phyloP scores from a whole-genome alignment of 2,888 invertebrate genomes.

The Diaperis boleti region DNA sequence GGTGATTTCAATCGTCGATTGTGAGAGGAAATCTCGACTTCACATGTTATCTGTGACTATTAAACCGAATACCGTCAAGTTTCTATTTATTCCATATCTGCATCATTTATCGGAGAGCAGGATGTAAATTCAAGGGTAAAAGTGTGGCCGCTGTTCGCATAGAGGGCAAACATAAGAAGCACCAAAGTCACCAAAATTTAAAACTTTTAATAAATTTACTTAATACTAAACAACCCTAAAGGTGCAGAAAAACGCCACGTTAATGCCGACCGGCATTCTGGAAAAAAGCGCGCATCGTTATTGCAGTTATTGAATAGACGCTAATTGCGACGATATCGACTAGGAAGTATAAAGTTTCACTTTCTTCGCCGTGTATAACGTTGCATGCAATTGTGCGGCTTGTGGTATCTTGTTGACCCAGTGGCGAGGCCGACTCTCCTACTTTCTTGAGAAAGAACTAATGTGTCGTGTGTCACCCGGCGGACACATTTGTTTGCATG shows the following conservation, averaged over 20 bases:
- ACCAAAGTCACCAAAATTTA: background rate
- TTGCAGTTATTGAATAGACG: slow-evolving; percentile 7
- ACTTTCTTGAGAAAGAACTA: slow-evolving; percentile 49
- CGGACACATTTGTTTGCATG: slow-evolving; percentile 51
- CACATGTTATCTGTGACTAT: slow-evolving; percentile 32
- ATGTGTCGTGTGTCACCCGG: slow-evolving; percentile 36
- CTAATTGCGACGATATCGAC: slow-evolving; percentile 7
- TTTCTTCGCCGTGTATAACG: slow-evolving; percentile 48
- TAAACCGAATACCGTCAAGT: slow-evolving; percentile 24
- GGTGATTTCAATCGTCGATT: slow-evolving; percentile 53
- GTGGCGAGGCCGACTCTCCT: slow-evolving; percentile 54
- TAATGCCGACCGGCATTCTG: background rate
- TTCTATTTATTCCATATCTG: slow-evolving; percentile 15
- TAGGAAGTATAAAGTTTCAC: slow-evolving; percentile 50
- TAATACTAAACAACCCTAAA: no score
- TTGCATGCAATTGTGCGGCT: slow-evolving; percentile 27
- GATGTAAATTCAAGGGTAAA: background rate
- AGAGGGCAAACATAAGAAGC: background rate
- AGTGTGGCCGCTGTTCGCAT: background rate
- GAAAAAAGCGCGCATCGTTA: background rate
- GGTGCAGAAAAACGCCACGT: background rate
- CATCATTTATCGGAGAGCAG: background rate
- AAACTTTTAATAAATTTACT: no score
- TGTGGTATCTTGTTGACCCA: slow-evolving; percentile 49
- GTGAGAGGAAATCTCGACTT: slow-evolving; percentile 47